Base-by-base conservation (phyloP, 1,140 invertebrate species). In the Brachionus angularis region DNA sequence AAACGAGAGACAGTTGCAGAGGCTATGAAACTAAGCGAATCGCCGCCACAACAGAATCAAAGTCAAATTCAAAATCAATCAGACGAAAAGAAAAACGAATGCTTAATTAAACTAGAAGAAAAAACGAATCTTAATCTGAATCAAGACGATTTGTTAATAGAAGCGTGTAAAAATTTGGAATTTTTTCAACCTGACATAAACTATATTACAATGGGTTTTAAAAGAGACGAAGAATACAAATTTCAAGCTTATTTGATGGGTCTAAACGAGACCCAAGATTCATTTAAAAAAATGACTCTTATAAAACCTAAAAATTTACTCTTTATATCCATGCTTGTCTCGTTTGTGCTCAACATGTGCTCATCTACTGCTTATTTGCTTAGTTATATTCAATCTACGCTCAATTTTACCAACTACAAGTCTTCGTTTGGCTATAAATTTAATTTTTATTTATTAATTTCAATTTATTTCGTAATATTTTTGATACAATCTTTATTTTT, bases 1-100 rank as follows among this genome's bases (percentile, higher is more conserved):
- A 50, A 46, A 16, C 62, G 47, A 16, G 62, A 67, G 42, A 67
- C 62, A 2, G 62, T 67, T 1, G 62, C 62, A 0, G 62, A 67
- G 16, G 62, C 62, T 4, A 21, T 67, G 4, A 67, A 50, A 29
- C 27, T 58, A 14, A 58, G 34, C 18, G 53, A 58, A 34, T 39
- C n/a, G 4, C 39, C 39, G 10, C 39, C 39, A 10, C 39, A 10
- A 42, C 18, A 21, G n/a, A 67, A 46, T 29, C 18, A n/a, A 16
- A 27, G 29, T 2, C 23, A 46, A 49, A 46, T 23, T 3, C 18
- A 18, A 4, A 16, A 50, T 16, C n/a, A 67, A 21, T 29, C 18
- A 12, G 21, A 2, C 0, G 31, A 42, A 10, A 33, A 12, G 33
- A 25, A 58, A 39, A 0, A 2, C 8, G 21, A 5, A 39, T 23